Evolutionary conservation across 2,888 invertebrate species (phyloP), one percentile per base, ranked within the genome.

Genomic region (Drosophila barbarae): DNA sequence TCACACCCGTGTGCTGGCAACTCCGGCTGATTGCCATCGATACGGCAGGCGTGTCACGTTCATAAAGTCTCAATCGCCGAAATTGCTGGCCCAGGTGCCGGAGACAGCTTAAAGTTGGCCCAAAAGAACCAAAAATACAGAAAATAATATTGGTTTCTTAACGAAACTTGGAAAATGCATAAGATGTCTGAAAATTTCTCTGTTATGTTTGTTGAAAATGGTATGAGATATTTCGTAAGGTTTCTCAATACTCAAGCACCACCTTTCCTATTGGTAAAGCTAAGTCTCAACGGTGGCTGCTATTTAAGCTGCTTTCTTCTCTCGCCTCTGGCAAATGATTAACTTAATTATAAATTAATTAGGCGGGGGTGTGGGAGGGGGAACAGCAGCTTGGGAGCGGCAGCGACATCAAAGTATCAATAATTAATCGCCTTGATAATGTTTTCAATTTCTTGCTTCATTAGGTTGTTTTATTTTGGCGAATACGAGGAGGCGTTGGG

Each of bases 391-490:
- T 18, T 13, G 34, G 18, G 47, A 46, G 57, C 35, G 15, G 61
- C 54, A 51, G 57, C 72, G 55, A 84, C 83, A 81, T 81, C 84
- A 81, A 81, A 81, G 84, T 75, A 81, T 81, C 81, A 81, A 84
- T 84, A 81, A 81, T 84, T 81, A 81, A 81, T 81, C 84, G 81
- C 72, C 83, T 73, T 67, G 77, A 73, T 79, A 81, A 81, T 84
- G 84, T 82, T 84, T 81, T 82, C 83, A 81, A 81, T 81, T 81
- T 81, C 80, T 76, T 75, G 81, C 84, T 77, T 84, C 84, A 84
- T 84, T 81, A 79, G 77, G 67, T 72, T 70, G 66, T 73, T 81
- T 76, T 67, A 64, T 73, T 81, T 69, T 36, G 47, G 30, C 46
- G 39, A 49, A 41, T 21, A 30, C 30, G 58, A 41, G 36, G 64